Evolutionary conservation across 2,797 vertebrate genomes (phyloP).

Genomic region (Hozukius guyotensis): DNA sequence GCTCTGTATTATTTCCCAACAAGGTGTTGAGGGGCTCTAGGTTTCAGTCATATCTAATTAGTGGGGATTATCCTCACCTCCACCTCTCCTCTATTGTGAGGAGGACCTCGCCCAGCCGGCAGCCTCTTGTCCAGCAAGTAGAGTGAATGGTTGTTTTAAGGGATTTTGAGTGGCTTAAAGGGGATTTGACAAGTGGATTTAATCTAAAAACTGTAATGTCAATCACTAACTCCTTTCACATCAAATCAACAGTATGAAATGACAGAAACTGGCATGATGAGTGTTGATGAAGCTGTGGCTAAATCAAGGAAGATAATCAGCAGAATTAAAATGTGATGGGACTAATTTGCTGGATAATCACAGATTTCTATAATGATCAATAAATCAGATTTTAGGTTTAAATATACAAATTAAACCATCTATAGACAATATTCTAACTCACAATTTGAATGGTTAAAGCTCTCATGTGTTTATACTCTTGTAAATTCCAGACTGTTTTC

Average conservation of each 20-base stretch:
- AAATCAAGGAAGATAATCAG: slow-evolving; percentile 24
- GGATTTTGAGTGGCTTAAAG: slow-evolving; percentile 77
- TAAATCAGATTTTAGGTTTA: background rate
- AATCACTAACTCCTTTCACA: slow-evolving; percentile 49
- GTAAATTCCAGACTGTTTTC: slow-evolving; percentile 80
- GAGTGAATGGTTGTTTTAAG: slow-evolving; percentile 70
- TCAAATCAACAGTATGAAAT: slow-evolving; percentile 25
- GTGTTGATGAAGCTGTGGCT: slow-evolving; percentile 9
- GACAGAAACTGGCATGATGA: slow-evolving; percentile 53
- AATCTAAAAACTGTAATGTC: slow-evolving; percentile 49
- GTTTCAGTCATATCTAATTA: slow-evolving; percentile 84
- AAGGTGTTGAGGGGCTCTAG: slow-evolving; percentile 60
- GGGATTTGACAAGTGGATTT: slow-evolving; percentile 66
- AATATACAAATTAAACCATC: background rate
- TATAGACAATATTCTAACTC: background rate
- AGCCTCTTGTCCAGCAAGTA: slow-evolving; percentile 60
- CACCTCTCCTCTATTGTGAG: slow-evolving; percentile 52
- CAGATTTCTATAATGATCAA: background rate
- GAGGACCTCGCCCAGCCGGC: slow-evolving; percentile 33
- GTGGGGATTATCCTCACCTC: slow-evolving; percentile 83
- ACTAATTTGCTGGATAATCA: slow-evolving; percentile 1
- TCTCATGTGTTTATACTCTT: slow-evolving; percentile 49
- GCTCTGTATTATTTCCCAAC: slow-evolving; percentile 59
- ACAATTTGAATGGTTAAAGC: slow-evolving; percentile 4
- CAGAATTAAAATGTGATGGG: background rate